A percentile compares a stretch with the other conserved stretches of the same genome.
Evolutionary conservation across 1,140 invertebrate species (phyloP).

Genomic region (Drosophila nigrodunni): DNA sequence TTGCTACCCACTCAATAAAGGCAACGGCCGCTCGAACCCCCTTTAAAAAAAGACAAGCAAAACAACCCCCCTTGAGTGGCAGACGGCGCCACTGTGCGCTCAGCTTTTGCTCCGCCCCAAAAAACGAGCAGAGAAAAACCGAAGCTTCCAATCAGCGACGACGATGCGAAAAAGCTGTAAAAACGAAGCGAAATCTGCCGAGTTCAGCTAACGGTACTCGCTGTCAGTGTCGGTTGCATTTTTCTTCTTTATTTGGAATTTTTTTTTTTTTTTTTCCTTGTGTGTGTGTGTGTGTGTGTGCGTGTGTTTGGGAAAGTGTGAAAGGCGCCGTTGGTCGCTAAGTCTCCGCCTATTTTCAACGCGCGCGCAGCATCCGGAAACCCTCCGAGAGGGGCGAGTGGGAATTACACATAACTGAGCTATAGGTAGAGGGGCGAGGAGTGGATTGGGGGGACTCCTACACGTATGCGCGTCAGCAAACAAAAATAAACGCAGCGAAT

Average conservation of each 20-base stretch:
- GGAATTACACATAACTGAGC: background rate
- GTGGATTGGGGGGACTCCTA: constrained; percentile 45
- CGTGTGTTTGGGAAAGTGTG: constrained; percentile 52
- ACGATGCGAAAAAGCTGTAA: constrained; percentile 28
- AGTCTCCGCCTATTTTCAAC: constrained; percentile 84
- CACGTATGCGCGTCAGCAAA: constrained; percentile 66
- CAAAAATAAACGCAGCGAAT: constrained; percentile 70
- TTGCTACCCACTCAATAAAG: constrained; percentile 37
- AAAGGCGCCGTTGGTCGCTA: constrained; percentile 47
- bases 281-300: too few species aligned
- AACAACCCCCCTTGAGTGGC: constrained; percentile 40
- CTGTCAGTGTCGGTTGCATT: constrained; percentile 41
- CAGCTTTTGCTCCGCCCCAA: constrained; percentile 79
- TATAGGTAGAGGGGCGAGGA: background rate
- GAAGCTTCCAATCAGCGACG: constrained; percentile 79
- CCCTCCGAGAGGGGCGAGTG: constrained; percentile 19
- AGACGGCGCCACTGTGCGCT: constrained; percentile 62
- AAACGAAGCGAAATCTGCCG: constrained; percentile 43
- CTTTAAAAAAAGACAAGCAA: constrained; percentile 2
- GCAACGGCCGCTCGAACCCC: constrained; percentile 2
- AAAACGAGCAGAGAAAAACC: constrained; percentile 52
- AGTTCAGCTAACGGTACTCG: constrained; percentile 38
- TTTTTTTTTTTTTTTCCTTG: constrained; percentile 36
- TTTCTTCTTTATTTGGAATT: constrained; percentile 22
- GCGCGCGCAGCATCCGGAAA: constrained; percentile 79